Evolutionary conservation across 37 sponge, comb jelly and placozoan genomes (phyloP).

Genomic region (Tethya wilhelma): DNA sequence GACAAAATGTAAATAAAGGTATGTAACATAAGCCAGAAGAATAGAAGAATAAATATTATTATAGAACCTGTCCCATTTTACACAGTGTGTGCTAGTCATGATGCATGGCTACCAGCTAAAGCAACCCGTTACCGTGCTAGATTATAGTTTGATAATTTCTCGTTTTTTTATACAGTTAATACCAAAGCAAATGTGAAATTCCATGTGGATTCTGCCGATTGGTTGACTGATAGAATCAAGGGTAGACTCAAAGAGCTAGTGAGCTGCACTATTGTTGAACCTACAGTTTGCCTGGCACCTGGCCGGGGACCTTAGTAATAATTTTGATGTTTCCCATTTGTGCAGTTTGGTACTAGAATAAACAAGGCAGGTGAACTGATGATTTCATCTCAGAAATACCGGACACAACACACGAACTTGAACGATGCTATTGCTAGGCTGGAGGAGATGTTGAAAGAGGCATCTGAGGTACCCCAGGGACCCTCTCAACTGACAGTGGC

Average conservation of each 20-base stretch:
- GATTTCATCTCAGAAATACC: constrained; percentile 57
- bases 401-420: constrained; percentile 77
- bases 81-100: too few relatives aligned
- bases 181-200: constrained; percentile 88
- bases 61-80: not conserved
- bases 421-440: constrained; percentile 69
- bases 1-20: constrained; percentile 97
- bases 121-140: too few relatives aligned
- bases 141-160: too few relatives aligned
- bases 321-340: not conserved
- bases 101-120: too few relatives aligned
- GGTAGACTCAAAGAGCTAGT: constrained; percentile 60
- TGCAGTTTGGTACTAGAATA: constrained; percentile 68
- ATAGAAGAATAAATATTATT: constrained; percentile 1
- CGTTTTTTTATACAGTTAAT: constrained; percentile 57
- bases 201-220: constrained; percentile 80
- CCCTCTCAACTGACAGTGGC: constrained; percentile 73
- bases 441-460: constrained; percentile 52
- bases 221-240: constrained; percentile 87
- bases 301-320: too few relatives aligned
- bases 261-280: not conserved
- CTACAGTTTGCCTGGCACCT: not conserved
- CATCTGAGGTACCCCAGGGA: constrained; percentile 67
- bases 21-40: constrained; percentile 9
- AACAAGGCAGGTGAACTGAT: constrained; percentile 78